phyloP scores from a whole-genome alignment of 2,113 vertebrate species.

The Otis tarda region DNA sequence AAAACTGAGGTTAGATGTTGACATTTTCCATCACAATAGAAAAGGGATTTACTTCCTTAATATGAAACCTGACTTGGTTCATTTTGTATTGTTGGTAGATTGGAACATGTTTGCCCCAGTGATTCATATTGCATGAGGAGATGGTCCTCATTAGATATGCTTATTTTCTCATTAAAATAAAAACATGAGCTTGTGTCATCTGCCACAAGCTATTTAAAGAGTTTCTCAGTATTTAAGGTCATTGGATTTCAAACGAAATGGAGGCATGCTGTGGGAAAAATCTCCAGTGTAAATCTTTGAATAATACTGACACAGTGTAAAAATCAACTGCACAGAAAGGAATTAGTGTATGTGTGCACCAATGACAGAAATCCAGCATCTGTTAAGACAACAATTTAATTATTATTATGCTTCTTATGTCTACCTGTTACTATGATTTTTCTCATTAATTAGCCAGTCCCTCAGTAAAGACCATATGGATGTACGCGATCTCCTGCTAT shows the following conservation, averaged over 20 bases:
- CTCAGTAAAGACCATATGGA: background rate
- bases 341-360: background rate
- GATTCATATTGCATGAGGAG: background rate
- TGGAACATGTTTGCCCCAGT: background rate
- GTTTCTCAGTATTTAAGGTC: conserved; percentile 25
- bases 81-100: background rate
- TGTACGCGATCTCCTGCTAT: background rate
- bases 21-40: background rate
- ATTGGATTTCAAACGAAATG: conserved; percentile 48
- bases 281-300: conserved; percentile 24
- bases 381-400: background rate
- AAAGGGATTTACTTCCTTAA: background rate
- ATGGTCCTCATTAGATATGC: background rate
- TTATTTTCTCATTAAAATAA: conserved; percentile 28
- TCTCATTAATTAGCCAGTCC: background rate
- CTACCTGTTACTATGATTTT: background rate
- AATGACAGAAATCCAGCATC: background rate
- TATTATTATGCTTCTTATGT: background rate
- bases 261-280: conserved; percentile 57
- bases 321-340: background rate
- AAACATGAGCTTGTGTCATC: background rate
- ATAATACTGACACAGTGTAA: background rate
- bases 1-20: background rate
- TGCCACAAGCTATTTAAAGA: conserved; percentile 40
- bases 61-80: background rate